A percentile compares a stretch with the other conserved stretches of the same genome.
These are phyloP conservation scores for Idaea straminata DNA, from an alignment of 2,888 invertebrate species.

Conservation along the genomic window DNA sequence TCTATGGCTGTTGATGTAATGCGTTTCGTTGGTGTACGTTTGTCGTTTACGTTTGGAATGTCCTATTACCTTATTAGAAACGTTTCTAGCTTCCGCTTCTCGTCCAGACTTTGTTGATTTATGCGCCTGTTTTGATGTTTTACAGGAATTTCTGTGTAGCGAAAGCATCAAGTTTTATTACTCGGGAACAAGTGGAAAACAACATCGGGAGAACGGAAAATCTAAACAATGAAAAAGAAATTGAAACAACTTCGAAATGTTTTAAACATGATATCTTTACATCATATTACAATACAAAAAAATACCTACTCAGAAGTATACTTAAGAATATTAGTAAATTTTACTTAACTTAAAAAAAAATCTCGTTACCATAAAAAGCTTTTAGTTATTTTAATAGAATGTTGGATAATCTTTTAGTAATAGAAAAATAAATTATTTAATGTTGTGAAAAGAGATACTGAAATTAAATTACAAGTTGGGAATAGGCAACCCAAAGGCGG, in stretches of 20 bases:
- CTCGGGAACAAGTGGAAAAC: background rate
- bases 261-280: background rate
- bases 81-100: constrained; percentile 17
- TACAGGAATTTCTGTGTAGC: background rate
- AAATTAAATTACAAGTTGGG: background rate
- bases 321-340: background rate
- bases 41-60: constrained; percentile 53
- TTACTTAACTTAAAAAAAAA: background rate
- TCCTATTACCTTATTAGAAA: constrained; percentile 36
- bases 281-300: background rate
- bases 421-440: background rate
- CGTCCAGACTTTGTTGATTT: constrained; percentile 22
- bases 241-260: background rate
- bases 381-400: too few species aligned
- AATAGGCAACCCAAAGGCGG: background rate
- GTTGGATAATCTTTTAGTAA: too few species aligned
- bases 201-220: background rate
- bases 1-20: constrained; percentile 58
- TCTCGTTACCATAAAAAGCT: too few species aligned
- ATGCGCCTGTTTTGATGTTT: constrained; percentile 19
- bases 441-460: background rate
- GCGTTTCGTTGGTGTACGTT: constrained; percentile 51
- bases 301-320: background rate
- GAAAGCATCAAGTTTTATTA: background rate
- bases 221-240: background rate